Evolutionary conservation across 2,888 invertebrate genomes (phyloP).

Genomic region (Acrocera orbiculus): DNA sequence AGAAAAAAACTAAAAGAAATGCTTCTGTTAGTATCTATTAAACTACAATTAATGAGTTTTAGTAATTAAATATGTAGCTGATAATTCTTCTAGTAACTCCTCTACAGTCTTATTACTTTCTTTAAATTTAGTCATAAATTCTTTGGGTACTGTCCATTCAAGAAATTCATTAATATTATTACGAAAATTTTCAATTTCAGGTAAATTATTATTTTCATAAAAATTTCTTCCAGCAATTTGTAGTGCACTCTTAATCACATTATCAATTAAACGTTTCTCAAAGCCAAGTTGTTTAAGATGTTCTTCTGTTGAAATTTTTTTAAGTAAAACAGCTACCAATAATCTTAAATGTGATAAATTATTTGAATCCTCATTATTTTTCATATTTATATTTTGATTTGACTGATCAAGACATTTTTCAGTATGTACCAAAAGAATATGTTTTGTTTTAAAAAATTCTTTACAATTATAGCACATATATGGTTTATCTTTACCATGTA

Average conservation of each 20-base stretch:
- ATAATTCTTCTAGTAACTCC: conserved; percentile 58
- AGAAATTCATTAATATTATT: conserved; percentile 60
- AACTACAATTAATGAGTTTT: no score
- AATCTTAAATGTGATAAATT: conserved; percentile 57
- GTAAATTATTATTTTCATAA: conserved; percentile 37
- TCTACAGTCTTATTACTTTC: conserved; percentile 58
- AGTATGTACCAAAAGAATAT: conserved; percentile 47
- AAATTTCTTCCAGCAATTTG: conserved; percentile 54
- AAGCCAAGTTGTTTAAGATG: conserved; percentile 60
- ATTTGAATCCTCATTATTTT: conserved; percentile 12
- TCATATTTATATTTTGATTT: conserved; percentile 3
- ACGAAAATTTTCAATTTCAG: conserved; percentile 46
- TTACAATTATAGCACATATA: conserved; percentile 60
- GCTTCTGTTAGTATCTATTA: no score
- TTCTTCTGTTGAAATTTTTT: conserved; percentile 66
- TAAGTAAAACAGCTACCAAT: conserved; percentile 60
- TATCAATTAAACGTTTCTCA: conserved; percentile 56
- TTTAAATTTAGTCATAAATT: conserved; percentile 58
- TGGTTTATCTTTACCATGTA: conserved; percentile 60
- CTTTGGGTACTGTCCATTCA: conserved; percentile 62
- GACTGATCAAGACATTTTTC: conserved; percentile 30
- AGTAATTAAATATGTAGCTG: conserved; percentile 22
- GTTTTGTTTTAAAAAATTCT: conserved; percentile 58
- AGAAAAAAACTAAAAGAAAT: no score
- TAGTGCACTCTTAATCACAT: conserved; percentile 60